Evolutionary conservation across 1,140 invertebrate species (phyloP).

Genomic region (Solenopsis fugax): DNA sequence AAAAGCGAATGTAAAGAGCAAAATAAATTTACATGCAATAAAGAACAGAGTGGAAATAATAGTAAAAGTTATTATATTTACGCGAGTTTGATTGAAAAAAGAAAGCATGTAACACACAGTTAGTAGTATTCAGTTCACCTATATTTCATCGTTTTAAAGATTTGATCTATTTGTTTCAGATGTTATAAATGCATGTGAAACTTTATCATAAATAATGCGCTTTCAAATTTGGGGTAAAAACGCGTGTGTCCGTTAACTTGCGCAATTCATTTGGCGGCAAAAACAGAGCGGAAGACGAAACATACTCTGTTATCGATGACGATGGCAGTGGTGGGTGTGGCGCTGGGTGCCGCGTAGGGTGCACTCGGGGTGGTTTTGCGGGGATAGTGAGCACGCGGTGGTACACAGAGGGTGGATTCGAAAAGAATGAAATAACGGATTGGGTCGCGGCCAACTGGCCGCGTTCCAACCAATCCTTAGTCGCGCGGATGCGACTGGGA

Average conservation of each 20-base stretch:
- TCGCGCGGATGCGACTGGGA: slow-evolving; percentile 78
- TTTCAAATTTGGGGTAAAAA: background rate
- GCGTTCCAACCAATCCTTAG: slow-evolving; percentile 85
- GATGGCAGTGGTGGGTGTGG: slow-evolving; percentile 55
- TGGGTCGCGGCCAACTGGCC: slow-evolving; percentile 85
- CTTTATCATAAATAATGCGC: background rate
- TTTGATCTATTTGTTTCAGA: background rate
- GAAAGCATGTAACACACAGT: background rate
- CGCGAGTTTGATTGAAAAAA: background rate
- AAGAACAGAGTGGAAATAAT: background rate
- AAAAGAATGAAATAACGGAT: slow-evolving; percentile 87
- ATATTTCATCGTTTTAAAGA: background rate
- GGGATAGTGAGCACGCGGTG: slow-evolving; percentile 62
- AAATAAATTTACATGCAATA: background rate
- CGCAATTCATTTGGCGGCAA: slow-evolving; percentile 16
- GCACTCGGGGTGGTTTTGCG: slow-evolving; percentile 38
- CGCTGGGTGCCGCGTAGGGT: slow-evolving; percentile 60
- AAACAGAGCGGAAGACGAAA: slow-evolving; percentile 36
- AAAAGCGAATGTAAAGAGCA: background rate
- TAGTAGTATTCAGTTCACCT: background rate
- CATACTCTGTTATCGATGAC: slow-evolving; percentile 44
- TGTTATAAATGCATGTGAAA: background rate
- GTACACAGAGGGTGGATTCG: slow-evolving; percentile 79
- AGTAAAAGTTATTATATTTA: background rate
- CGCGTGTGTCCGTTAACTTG: background rate